Percentiles rank a stretch among this genome's conserved stretches.
Conservation (phyloP, 2,113 vertebrate species). For the Microtus ochrogaster region DNA sequence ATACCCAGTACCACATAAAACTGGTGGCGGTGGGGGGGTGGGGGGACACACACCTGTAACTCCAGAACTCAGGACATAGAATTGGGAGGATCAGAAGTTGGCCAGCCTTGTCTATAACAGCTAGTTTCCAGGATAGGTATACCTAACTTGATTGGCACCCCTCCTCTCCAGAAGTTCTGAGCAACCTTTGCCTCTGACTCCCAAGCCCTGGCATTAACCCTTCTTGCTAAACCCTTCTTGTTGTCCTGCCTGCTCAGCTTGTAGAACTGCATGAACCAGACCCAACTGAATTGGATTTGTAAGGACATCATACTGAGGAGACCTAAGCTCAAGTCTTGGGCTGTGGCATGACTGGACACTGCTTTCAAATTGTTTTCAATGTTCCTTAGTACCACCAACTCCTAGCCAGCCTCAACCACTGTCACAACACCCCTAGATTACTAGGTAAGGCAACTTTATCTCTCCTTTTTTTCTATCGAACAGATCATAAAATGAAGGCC, state of each 20-base stretch:
- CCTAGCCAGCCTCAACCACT: background rate
- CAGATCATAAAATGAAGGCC: constrained; percentile 44
- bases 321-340: background rate
- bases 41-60: background rate
- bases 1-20: background rate
- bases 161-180: constrained; percentile 29
- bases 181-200: constrained; percentile 2
- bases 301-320: background rate
- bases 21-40: no score
- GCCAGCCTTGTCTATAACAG: no score
- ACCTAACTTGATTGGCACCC: background rate
- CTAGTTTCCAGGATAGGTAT: background rate
- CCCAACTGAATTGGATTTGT: background rate
- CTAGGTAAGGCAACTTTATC: background rate
- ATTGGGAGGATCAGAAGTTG: background rate
- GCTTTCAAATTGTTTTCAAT: constrained; percentile 35
- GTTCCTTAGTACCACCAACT: constrained; percentile 39
- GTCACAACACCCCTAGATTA: constrained; percentile 26
- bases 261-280: background rate
- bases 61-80: no score
- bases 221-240: constrained; percentile 7
- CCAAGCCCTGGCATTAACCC: background rate
- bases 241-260: background rate
- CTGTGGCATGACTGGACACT: background rate
- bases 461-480: background rate